A percentile compares a stretch with the other conserved stretches of the same genome.
Evolutionary conservation across 2,888 invertebrate genomes (phyloP).

Genomic region (Calephelis perditalis): DNA sequence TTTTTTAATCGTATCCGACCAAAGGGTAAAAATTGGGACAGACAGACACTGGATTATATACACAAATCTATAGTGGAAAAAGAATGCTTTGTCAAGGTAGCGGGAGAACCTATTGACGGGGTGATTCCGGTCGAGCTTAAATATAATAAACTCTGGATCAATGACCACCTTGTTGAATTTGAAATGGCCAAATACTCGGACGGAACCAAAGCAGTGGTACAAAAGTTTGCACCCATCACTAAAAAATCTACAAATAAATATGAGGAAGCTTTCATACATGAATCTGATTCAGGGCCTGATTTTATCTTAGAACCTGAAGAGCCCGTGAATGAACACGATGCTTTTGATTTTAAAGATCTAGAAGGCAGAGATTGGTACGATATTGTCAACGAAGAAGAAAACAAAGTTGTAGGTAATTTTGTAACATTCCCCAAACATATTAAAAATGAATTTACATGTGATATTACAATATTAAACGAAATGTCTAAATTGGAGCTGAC

Average conservation of each 20-base stretch:
- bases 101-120: conserved; percentile 48
- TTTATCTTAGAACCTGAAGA: conserved; percentile 49
- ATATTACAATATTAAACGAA: conserved; percentile 51
- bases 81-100: conserved; percentile 67
- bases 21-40: conserved; percentile 58
- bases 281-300: conserved; percentile 51
- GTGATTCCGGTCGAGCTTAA: conserved; percentile 53
- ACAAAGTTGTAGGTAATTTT: conserved; percentile 31
- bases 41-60: conserved; percentile 78
- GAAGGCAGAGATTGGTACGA: conserved; percentile 51
- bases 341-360: conserved; percentile 37
- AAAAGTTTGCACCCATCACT: conserved; percentile 39
- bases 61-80: conserved; percentile 79
- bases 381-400: conserved; percentile 47
- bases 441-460: conserved; percentile 47
- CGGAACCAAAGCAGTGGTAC: conserved; percentile 46
- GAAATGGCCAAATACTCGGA: conserved; percentile 59
- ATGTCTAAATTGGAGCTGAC: conserved; percentile 47
- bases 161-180: conserved; percentile 66
- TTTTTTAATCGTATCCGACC: conserved; percentile 63
- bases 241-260: background rate
- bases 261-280: conserved; percentile 24
- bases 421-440: conserved; percentile 39
- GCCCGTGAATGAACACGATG: background rate
- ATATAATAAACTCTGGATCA: conserved; percentile 59